Evolutionary conservation across 2,797 vertebrate genomes (phyloP).

Genomic region (Apogon hyalosoma): DNA sequence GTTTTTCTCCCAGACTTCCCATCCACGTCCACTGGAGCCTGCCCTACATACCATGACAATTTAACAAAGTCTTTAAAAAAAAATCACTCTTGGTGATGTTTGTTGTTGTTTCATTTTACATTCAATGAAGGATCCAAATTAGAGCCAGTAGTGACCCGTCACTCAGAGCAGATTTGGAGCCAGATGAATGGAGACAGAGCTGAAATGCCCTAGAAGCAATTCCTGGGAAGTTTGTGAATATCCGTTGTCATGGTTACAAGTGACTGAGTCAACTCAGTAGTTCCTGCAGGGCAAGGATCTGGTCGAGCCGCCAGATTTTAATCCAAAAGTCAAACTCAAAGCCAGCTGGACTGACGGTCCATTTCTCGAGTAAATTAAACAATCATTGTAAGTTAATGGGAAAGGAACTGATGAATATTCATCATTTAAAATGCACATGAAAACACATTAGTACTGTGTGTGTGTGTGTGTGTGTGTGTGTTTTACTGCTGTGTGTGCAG

Average conservation of each 20-base stretch:
- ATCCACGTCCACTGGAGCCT: constrained; percentile 12
- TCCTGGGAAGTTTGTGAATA: constrained; percentile 57
- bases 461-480: neutral
- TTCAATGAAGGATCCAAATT: constrained; percentile 28
- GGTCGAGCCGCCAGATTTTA: constrained; percentile 33
- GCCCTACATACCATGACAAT: constrained; percentile 9
- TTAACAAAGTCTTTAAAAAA: neutral
- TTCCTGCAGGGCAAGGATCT: constrained; percentile 36
- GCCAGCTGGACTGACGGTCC: constrained; percentile 47
- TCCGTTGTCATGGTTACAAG: constrained; percentile 54
- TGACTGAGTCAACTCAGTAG: constrained; percentile 25
- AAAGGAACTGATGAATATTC: constrained; percentile 18
- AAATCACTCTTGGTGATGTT: neutral
- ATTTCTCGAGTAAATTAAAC: constrained; percentile 39
- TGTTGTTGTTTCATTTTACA: constrained; percentile 16
- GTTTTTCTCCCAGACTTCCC: constrained; percentile 47
- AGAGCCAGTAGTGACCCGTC: constrained; percentile 14
- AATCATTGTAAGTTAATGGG: neutral
- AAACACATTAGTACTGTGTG: neutral
- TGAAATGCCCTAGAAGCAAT: constrained; percentile 54
- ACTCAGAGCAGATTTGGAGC: constrained; percentile 45
- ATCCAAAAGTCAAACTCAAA: constrained; percentile 56
- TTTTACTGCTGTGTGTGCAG: neutral
- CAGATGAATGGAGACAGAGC: constrained; percentile 49
- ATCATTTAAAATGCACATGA: neutral